Percentiles rank a stretch among this genome's conserved stretches.
These are phyloP conservation scores for Echiichthys vipera DNA, from an alignment of 2,797 vertebrate species.

Conservation along the genomic window DNA sequence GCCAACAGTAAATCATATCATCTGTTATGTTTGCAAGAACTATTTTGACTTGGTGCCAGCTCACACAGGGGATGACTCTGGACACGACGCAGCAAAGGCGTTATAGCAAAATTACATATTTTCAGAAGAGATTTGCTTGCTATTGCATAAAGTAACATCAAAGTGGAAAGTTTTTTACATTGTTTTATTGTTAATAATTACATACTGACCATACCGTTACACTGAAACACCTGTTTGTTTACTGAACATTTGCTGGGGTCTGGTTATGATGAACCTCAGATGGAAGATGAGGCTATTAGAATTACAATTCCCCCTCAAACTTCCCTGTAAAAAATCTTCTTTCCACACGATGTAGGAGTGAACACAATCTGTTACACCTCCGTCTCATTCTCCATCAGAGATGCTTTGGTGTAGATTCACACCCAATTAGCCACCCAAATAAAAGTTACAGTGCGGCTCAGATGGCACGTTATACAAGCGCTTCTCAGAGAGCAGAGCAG, in stretches of 20 bases:
- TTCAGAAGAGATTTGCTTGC: background rate
- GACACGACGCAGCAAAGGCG: constrained; percentile 9
- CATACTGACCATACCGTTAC: background rate
- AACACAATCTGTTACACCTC: constrained; percentile 63
- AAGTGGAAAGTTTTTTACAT: background rate
- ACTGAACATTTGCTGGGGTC: background rate
- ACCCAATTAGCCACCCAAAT: constrained; percentile 42
- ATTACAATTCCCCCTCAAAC: constrained; percentile 28
- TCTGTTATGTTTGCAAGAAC: constrained; percentile 32
- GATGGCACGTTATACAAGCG: constrained; percentile 54
- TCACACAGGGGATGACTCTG: background rate
- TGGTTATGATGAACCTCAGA: background rate
- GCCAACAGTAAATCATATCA: constrained; percentile 51
- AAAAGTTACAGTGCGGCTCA: constrained; percentile 44
- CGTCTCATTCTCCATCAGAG: constrained; percentile 59
- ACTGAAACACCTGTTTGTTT: background rate
- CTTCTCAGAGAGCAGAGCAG: constrained; percentile 27
- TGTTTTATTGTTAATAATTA: background rate
- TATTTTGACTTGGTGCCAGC: constrained; percentile 26
- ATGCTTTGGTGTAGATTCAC: constrained; percentile 53
- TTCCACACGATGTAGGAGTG: constrained; percentile 62
- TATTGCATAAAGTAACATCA: background rate
- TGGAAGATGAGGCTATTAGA: constrained; percentile 4
- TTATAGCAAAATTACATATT: background rate
- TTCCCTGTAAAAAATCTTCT: constrained; percentile 29